Base-by-base conservation (phyloP, 2,888 invertebrate species). In the Geophilus truncorum region DNA sequence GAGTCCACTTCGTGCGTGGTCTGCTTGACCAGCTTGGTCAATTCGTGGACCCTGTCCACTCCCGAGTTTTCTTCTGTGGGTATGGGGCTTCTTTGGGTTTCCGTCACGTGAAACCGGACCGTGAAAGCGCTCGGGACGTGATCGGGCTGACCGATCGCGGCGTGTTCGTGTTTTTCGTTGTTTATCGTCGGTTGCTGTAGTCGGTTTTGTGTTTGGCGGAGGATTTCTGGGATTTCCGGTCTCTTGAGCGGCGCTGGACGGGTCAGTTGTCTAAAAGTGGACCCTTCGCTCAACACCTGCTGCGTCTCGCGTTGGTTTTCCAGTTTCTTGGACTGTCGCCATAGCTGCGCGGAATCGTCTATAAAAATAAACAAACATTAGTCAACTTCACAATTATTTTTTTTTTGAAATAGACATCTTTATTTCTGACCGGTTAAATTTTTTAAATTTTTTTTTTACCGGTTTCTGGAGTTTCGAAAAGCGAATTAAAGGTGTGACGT, bases 241-340 rank as follows among this genome's bases (percentile, higher is more conserved):
- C 82, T 28, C 62, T 79, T 79, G 15, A 81, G 36, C 5, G 81
- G 23, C 4, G 86, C 87, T 76, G 90, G 89, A 83, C 90, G 89
- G 88, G 23, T 6, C 12, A n/a, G 57, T 18, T 4, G 12, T 21
- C 57, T 18, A 21, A 57, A 57, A 57, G 21, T 57, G 3, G 57
- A 57, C 57, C 57, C 57, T 21, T 57, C 57, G 23, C 57, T 57
- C 57, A 57, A 23, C 12, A 10, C 57, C 6, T 18, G 18, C 6
- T 18, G 18, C 7, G 21, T 10, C 21, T 57, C 57, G 3, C 21
- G 3, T 57, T 18, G 57, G 3, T 4, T 57, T 18, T 57, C 57
- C 3, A 18, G 7, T 10, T 57, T 57, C 23, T 57, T 57, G 57
- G 57, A 18, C 3, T 6, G 57, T 18, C 57, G 18, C 57, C 57